Evolutionary conservation across 2,113 vertebrate species (phyloP), one percentile per base, ranked within the genome.

Genomic region (Gorsachius goisagi): DNA sequence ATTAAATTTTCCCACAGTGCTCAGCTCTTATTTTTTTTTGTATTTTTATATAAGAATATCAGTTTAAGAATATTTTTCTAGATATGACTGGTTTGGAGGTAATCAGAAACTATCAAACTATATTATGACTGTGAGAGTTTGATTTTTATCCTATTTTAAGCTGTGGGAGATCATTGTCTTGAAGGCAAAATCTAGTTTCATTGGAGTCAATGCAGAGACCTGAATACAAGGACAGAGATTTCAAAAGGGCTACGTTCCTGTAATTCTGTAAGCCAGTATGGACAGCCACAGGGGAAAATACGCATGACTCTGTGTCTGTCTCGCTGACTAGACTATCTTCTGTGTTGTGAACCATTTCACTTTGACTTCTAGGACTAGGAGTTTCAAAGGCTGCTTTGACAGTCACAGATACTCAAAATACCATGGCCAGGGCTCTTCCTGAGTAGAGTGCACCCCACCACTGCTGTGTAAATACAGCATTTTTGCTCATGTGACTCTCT

Each of bases 201-300:
- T 3, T 59, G 15, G 8, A 47, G 44, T 47, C 35, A 52, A 7
- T 30, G 30, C 26, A 64, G 44, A 77, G 32, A 50, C 4, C 11
- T 23, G 9, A 23, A 52, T 6, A 55, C 11, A 63, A 33, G 6
- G 4, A 30, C 32, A 91, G 37, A 66, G 8, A 41, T 58, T 87
- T 47, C 13, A 53, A 68, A 78, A 41, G 0, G 0, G 6, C 5
- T 2, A 0, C 15, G 33, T 32, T 85, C 20, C 26, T 53, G 13
- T 32, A 63, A 33, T 80, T 80, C 45, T 39, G 8, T 44, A 69
- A 74, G 15, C 12, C n/a, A 21, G 2, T 11, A 60, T 3, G 24
- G 15, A 44, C 41, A 63, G 18, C 13, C 20, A 32, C 12, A 77
- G 15, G 15, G 5, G 8, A 56, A 78, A 71, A 17, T 1, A 5